phyloP scores from a whole-genome alignment of 2,113 vertebrate genomes.

The Vidua macroura region DNA sequence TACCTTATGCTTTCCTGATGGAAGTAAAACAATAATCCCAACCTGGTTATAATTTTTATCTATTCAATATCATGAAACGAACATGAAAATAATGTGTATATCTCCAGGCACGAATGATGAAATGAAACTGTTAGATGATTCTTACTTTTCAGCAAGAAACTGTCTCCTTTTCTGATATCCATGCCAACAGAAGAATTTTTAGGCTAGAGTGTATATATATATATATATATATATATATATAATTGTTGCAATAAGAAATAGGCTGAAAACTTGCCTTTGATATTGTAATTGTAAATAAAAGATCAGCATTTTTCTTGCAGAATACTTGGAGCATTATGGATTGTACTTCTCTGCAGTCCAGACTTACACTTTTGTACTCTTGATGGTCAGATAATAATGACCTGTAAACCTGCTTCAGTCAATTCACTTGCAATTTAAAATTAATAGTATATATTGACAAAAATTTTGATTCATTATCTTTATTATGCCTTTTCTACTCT shows the following conservation, averaged over 20 bases:
- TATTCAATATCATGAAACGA: neutral
- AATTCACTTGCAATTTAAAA: neutral
- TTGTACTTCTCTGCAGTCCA: neutral
- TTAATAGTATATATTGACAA: neutral
- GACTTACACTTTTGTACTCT: neutral
- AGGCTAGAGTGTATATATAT: neutral
- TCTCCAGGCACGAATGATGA: neutral
- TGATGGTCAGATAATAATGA: neutral
- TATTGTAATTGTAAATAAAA: neutral
- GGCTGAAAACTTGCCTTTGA: neutral
- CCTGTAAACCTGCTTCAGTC: neutral
- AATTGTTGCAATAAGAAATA: neutral
- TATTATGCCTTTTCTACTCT: neutral
- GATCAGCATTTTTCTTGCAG: neutral
- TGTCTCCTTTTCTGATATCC: neutral
- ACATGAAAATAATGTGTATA: neutral
- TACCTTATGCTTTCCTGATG: constrained; percentile 19
- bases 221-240: neutral
- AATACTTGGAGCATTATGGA: neutral
- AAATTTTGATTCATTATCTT: neutral
- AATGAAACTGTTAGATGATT: neutral
- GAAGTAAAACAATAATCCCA: neutral
- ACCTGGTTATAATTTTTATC: neutral
- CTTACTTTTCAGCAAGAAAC: neutral
- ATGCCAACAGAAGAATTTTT: neutral